These are phyloP conservation scores for Eupelmus urozonus DNA, from an alignment of 2,888 invertebrate species.

Conservation along the genomic window DNA sequence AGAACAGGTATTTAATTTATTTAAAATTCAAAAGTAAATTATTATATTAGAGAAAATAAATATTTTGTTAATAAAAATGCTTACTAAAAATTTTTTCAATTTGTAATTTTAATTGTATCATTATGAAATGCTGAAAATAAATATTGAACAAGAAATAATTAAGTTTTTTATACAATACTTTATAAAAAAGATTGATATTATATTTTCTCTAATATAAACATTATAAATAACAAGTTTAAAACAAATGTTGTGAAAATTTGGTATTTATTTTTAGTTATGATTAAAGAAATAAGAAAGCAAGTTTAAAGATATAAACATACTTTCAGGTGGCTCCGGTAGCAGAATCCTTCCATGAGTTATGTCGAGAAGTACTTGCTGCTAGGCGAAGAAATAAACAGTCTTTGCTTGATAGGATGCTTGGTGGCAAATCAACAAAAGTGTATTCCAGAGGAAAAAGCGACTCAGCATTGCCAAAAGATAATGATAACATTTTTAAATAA, in stretches of 20 bases:
- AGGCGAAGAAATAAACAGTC: constrained; percentile 92
- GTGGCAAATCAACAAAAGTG: constrained; percentile 84
- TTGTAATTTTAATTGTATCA: too few species aligned
- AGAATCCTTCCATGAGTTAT: constrained; percentile 90
- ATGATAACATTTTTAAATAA: constrained; percentile 27
- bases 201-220: too few species aligned
- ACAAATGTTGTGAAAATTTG: too few species aligned
- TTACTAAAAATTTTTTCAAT: too few species aligned
- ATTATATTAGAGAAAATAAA: background rate
- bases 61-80: too few species aligned
- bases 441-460: constrained; percentile 94
- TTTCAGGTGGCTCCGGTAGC: constrained; percentile 85
- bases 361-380: constrained; percentile 88
- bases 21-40: too few species aligned
- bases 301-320: background rate
- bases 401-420: constrained; percentile 85
- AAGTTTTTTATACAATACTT: too few species aligned
- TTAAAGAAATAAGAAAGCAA: background rate
- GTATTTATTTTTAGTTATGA: background rate
- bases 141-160: too few species aligned
- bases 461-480: constrained; percentile 84
- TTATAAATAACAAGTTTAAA: too few species aligned
- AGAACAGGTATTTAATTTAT: constrained; percentile 81
- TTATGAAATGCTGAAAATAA: too few species aligned
- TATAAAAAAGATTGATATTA: too few species aligned